phyloP scores from a whole-genome alignment of 1,140 invertebrate species.

The Probaryconus sp. region DNA sequence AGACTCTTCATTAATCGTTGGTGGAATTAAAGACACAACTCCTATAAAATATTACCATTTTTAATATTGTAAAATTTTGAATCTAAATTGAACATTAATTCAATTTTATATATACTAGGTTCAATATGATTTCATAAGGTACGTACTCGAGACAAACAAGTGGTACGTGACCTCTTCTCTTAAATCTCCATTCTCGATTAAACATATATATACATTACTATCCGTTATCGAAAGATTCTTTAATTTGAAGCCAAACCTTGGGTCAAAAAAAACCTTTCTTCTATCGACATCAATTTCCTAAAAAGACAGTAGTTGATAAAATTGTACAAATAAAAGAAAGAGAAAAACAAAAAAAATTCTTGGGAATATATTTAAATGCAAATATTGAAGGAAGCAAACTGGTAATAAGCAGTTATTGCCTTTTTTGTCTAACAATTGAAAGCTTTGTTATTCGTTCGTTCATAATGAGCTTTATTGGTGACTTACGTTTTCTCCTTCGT shows the following conservation, averaged over 20 bases:
- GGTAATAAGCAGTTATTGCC: not conserved
- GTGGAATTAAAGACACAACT: not conserved
- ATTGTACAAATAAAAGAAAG: not conserved
- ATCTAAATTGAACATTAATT: no score
- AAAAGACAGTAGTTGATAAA: not conserved
- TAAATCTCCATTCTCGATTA: not conserved
- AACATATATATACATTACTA: conserved; percentile 13
- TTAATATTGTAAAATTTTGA: no score
- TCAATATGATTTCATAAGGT: no score
- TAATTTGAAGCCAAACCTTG: conserved; percentile 23
- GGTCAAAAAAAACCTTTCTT: conserved; percentile 17
- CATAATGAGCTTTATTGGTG: no score
- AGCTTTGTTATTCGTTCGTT: not conserved
- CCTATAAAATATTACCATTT: conserved; percentile 12
- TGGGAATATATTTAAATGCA: not conserved
- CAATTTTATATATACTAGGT: not conserved
- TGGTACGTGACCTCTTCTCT: conserved; percentile 11
- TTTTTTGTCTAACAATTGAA: not conserved
- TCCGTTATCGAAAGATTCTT: conserved; percentile 4
- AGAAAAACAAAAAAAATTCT: no score
- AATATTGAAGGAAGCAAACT: not conserved
- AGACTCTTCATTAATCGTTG: conserved; percentile 19
- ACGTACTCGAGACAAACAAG: conserved; percentile 9
- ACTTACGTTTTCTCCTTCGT: conserved; percentile 63
- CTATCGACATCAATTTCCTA: conserved; percentile 26